Base-by-base conservation (phyloP, 2,113 vertebrate species). In the Peromyscus polionotus region DNA sequence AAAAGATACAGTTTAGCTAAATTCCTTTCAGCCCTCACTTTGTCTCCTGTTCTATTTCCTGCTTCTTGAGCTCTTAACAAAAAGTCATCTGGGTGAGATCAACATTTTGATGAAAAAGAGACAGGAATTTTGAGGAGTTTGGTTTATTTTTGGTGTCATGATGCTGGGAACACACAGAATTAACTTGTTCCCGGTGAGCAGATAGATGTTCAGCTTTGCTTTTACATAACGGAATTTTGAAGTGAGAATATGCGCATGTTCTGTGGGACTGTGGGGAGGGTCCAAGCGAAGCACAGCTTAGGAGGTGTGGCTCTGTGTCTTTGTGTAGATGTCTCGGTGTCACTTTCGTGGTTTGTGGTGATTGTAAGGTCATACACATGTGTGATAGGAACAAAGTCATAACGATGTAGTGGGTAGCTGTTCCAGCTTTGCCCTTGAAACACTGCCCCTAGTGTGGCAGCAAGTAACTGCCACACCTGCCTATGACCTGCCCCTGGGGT, bases 51-150 rank as follows among this genome's bases (percentile, higher is more conserved):
- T 95, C 91, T 19, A 88, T 39, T n/a, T 72, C 67, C 72, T 88
- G 86, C 45, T 39, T 88, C 51, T 88, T 51, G 36, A 88, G 39
- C 36, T 91, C 88, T 70, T 70, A 93, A 91, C 63, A 72, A 86
- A 90, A 93, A 89, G 63, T 92, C 77, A 17, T 79, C 88, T 68
- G 36, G 22, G 24, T 94, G 14, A 24, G 42, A 95, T 86, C 45
- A 93, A 95, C 81, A 81, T 89, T 90, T 72, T 97, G 61, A 93
- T 86, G 96, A 85, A 89, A 84, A 73, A 88, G 54, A 89, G 65
- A 87, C 76, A 57, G 94, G 89, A 61, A 90, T 93, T 93, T 96
- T 95, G 59, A 91, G 85, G 83, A 72, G n/a, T 89, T 83, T 3
- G 10, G 20, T 94, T 95, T 76, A 70, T 76, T 89, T 68, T 83